Base-by-base conservation (phyloP, 2,113 vertebrate species). In the Oriolus oriolus region DNA sequence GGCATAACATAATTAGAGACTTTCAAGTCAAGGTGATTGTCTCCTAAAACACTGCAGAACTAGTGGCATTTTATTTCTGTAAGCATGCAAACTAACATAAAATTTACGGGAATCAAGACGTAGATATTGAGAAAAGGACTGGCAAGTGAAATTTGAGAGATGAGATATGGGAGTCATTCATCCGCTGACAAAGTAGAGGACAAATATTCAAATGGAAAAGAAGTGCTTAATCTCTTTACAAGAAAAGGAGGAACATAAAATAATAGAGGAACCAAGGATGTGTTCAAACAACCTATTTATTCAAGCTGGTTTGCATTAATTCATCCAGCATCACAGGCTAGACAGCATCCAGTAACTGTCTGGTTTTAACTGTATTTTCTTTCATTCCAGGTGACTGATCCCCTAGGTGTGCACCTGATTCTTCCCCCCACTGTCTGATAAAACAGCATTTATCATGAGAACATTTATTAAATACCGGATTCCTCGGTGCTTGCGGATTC, bases 381-480 rank as follows among this genome's bases (percentile, higher is more conserved):
- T 65, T 84, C 50, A 21, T 94, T 97, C 59, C 90, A 97, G 94
- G 39, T 87, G 52, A 84, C 44, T 35, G 69, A 73, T 77, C 19
- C 52, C n/a, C 33, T 18, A 10, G 23, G 5, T 16, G 30, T 59
- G 3, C 20, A 42, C 41, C 28, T 53, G 53, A 50, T 35, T 66
- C 60, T 64, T 60, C 26, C 9, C 31, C 27, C 11, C 13, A 8
- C 27, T 30, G 6, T 47, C 49, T 75, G 57, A 42, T 39, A 54
- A 64, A 68, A 37, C 39, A 52, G 23, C 16, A 27, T 68, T 49
- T 47, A 49, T 70, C 76, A 97, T 97, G 96, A 97, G 82, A 81
- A 57, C 28, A 30, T 54, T 90, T 77, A 21, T 66, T 76, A 93
- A 87, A 69, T 68, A 35, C 13, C 56, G 88, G 89, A 83, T 87